Conservation (phyloP, 2,888 invertebrate genomes). For the Euphydryas editha region DNA sequence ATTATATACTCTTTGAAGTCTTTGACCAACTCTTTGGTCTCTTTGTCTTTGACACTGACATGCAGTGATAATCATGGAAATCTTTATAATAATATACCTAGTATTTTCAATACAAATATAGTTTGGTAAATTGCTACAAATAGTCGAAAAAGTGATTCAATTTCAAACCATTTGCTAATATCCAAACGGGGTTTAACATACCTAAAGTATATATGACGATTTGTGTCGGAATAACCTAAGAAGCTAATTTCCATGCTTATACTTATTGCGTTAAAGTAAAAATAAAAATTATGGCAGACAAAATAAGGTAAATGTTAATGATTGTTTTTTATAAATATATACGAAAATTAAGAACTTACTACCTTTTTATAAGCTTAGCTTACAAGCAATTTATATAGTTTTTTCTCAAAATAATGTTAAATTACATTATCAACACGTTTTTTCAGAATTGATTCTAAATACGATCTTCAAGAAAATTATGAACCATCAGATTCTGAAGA, state of each 20-base stretch:
- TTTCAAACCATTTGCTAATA: background rate
- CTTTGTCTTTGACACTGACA: background rate
- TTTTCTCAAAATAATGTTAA: background rate
- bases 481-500: constrained; percentile 88
- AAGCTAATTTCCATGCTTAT: constrained; percentile 21
- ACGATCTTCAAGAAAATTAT: constrained; percentile 81
- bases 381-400: background rate
- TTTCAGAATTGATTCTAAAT: constrained; percentile 71
- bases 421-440: constrained; percentile 17
- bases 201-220: background rate
- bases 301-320: constrained; percentile 63
- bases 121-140: background rate
- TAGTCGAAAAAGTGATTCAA: background rate
- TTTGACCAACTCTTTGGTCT: too few species aligned
- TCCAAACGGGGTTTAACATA: background rate
- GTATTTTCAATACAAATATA: background rate
- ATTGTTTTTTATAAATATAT: too few species aligned
- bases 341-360: too few species aligned
- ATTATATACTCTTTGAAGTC: too few species aligned
- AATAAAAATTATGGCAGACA: constrained; percentile 60
- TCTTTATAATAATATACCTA: background rate
- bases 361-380: background rate
- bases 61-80: background rate
- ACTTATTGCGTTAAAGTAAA: background rate
- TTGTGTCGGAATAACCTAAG: constrained; percentile 25